phyloP scores from a whole-genome alignment of 2,797 vertebrate species.

The Chelonia mydas region DNA sequence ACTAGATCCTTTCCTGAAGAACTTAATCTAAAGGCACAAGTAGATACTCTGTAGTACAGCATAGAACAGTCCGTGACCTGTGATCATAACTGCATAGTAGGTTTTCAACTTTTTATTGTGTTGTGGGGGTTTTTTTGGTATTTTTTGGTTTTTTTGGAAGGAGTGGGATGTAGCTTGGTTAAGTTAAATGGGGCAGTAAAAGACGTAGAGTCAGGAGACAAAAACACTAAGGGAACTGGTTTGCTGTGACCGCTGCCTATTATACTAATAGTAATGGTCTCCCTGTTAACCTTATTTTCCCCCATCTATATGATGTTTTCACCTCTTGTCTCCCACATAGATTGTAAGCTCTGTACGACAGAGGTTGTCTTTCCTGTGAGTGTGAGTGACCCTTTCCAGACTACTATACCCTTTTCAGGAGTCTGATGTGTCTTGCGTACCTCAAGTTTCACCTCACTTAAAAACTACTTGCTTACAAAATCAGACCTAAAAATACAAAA shows the following conservation, averaged over 20 bases:
- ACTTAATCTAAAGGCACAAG: neutral
- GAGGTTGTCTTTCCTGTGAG: neutral
- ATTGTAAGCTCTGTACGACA: neutral
- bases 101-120: neutral
- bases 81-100: neutral
- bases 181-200: neutral
- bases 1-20: neutral
- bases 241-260: neutral
- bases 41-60: neutral
- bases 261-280: neutral
- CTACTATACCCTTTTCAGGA: too few species aligned
- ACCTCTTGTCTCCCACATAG: neutral
- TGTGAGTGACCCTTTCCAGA: too few species aligned
- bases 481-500: too few species aligned
- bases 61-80: neutral
- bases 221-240: neutral
- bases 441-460: too few species aligned
- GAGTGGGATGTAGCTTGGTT: neutral
- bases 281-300: neutral
- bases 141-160: neutral
- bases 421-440: too few species aligned
- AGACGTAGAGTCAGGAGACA: neutral
- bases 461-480: too few species aligned
- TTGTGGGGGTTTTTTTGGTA: rapidly evolving
- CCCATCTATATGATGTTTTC: neutral